Conservation (phyloP, 64 coral and sea anemone species). For the Montipora sp. region DNA sequence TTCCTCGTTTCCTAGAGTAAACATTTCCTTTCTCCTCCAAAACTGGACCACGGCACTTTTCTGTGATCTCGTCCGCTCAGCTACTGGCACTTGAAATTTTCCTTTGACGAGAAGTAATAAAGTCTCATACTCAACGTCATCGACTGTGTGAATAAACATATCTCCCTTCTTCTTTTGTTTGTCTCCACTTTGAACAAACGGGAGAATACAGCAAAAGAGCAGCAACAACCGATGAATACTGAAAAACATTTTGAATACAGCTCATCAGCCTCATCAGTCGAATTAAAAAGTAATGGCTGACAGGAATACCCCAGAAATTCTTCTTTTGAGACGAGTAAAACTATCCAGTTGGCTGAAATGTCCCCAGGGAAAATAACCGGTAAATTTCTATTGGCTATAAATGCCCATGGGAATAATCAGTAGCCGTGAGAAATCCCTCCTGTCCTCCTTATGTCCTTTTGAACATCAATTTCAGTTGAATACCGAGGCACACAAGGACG, state of each 20-base stretch:
- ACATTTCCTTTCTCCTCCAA: too few relatives aligned
- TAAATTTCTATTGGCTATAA: not conserved
- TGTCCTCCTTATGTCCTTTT: too few relatives aligned
- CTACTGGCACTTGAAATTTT: too few relatives aligned
- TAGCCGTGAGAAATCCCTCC: not conserved
- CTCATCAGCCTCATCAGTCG: constrained; percentile 3
- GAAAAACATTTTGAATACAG: constrained; percentile 30
- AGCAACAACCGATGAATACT: constrained; percentile 44
- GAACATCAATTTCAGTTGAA: too few relatives aligned
- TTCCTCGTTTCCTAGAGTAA: not conserved
- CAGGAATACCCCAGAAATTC: not conserved
- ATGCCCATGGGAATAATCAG: not conserved
- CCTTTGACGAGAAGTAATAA: not conserved
- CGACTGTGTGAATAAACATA: constrained; percentile 48
- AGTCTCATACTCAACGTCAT: constrained; percentile 53
- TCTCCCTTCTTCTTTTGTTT: constrained; percentile 68
- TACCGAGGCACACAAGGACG: too few relatives aligned
- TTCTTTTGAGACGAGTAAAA: not conserved
- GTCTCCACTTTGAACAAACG: constrained; percentile 38
- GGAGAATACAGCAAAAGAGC: constrained; percentile 63
- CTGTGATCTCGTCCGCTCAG: too few relatives aligned
- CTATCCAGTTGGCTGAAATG: not conserved
- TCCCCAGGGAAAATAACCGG: not conserved
- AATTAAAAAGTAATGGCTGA: constrained; percentile 32
- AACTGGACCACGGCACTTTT: too few relatives aligned